These are phyloP conservation scores for Drosophila tani DNA, from an alignment of 1,140 invertebrate species.

Conservation along the genomic window DNA sequence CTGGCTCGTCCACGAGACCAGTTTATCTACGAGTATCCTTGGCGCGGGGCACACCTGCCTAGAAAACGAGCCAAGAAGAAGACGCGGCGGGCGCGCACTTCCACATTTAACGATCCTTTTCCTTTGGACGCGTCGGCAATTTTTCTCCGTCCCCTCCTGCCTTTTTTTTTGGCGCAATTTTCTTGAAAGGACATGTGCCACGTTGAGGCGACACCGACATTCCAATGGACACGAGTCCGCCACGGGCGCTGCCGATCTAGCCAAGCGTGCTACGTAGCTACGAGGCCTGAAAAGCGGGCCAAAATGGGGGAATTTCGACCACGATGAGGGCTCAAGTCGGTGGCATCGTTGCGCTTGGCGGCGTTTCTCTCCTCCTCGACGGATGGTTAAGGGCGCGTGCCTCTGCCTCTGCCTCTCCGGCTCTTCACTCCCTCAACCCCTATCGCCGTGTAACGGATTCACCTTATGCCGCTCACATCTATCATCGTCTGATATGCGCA, in stretches of 20 bases:
- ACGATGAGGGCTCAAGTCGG: slow-evolving; percentile 62
- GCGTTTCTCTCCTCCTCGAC: slow-evolving; percentile 11
- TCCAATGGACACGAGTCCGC: slow-evolving; percentile 67
- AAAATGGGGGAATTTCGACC: slow-evolving; percentile 64
- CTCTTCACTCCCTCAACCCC: slow-evolving; percentile 9
- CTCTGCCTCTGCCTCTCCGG: not conserved
- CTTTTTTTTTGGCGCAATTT: slow-evolving; percentile 72
- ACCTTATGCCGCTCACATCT: slow-evolving; percentile 74
- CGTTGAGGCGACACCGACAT: slow-evolving; percentile 51
- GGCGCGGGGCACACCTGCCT: slow-evolving; percentile 72
- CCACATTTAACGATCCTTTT: slow-evolving; percentile 71
- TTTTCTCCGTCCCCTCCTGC: slow-evolving; percentile 7
- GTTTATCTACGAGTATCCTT: slow-evolving; percentile 61
- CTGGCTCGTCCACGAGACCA: slow-evolving; percentile 68
- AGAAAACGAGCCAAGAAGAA: slow-evolving; percentile 67
- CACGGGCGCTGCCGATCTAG: slow-evolving; percentile 54
- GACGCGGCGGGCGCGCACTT: slow-evolving; percentile 65
- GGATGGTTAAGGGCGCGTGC: slow-evolving; percentile 49
- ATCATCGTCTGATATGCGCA: slow-evolving; percentile 76
- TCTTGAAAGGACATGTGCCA: slow-evolving; percentile 73
- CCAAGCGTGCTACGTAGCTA: slow-evolving; percentile 44
- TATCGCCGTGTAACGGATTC: slow-evolving; percentile 73
- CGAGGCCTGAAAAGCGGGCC: slow-evolving; percentile 51
- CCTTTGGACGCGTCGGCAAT: slow-evolving; percentile 35
- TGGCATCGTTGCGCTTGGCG: slow-evolving; percentile 66